phyloP scores from a whole-genome alignment of 2,888 invertebrate species.

The Drosophila nr. fundita region DNA sequence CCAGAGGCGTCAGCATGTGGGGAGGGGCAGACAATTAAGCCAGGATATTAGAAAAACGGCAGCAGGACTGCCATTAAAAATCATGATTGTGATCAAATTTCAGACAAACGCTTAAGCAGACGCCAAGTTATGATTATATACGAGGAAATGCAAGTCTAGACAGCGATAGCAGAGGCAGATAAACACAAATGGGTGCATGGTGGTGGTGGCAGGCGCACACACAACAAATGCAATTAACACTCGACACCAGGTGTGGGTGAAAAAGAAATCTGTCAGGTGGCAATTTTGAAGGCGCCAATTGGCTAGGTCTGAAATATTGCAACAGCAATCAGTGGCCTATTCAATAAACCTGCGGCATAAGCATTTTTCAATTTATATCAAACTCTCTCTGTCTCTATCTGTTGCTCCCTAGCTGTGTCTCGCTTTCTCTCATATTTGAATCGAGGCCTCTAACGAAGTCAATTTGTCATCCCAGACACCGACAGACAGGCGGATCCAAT shows the following conservation, averaged over 20 bases:
- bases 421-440: slow-evolving; percentile 46
- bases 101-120: slow-evolving; percentile 40
- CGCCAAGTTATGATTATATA: slow-evolving; percentile 34
- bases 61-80: slow-evolving; percentile 53
- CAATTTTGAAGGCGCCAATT: slow-evolving; percentile 36
- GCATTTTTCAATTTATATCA: slow-evolving; percentile 68
- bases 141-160: slow-evolving; percentile 68
- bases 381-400: neutral
- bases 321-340: slow-evolving; percentile 62
- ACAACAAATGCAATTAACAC: slow-evolving; percentile 51
- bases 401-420: neutral
- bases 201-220: slow-evolving; percentile 20
- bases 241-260: slow-evolving; percentile 31
- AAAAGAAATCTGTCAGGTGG: slow-evolving; percentile 26
- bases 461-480: slow-evolving; percentile 68
- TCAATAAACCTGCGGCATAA: slow-evolving; percentile 63
- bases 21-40: slow-evolving; percentile 49
- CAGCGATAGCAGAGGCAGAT: slow-evolving; percentile 38
- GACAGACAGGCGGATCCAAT: slow-evolving; percentile 22
- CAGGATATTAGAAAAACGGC: slow-evolving; percentile 64
- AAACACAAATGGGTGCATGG: slow-evolving; percentile 25
- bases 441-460: slow-evolving; percentile 64
- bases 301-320: slow-evolving; percentile 18
- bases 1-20: neutral
- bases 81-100: slow-evolving; percentile 48